Evolutionary conservation across 2,888 invertebrate genomes (phyloP).

Genomic region (Mesopsocus fuscifrons): DNA sequence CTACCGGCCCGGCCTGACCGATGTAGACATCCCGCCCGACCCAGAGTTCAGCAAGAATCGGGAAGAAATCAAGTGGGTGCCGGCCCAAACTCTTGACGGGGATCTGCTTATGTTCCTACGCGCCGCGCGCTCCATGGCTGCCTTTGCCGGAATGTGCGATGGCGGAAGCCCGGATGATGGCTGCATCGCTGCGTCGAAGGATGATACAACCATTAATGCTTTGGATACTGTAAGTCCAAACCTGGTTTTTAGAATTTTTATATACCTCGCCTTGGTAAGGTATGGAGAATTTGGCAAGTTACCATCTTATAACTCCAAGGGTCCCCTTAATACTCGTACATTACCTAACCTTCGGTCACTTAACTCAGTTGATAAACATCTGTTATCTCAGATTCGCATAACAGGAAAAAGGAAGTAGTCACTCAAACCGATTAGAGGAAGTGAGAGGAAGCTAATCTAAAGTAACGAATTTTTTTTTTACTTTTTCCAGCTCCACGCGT

Average conservation of each 20-base stretch:
- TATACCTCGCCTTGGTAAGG: no score
- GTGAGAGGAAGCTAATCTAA: no score
- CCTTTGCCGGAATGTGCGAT: conserved; percentile 98
- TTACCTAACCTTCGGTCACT: no score
- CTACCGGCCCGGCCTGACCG: conserved; percentile 28
- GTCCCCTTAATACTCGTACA: no score
- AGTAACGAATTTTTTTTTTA: conserved; percentile 12
- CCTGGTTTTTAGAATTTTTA: conserved; percentile 6
- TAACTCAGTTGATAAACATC: no score
- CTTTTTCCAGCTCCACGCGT: conserved; percentile 62
- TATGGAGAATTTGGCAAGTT: no score
- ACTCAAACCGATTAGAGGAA: no score
- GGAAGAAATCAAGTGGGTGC: conserved; percentile 89
- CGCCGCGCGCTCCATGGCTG: conserved; percentile 94
- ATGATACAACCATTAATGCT: conserved; percentile 95
- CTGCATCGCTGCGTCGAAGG: conserved; percentile 88
- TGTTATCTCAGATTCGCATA: no score
- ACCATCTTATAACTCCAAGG: no score
- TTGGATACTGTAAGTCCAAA: conserved; percentile 56
- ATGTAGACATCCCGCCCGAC: conserved; percentile 23
- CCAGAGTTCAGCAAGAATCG: conserved; percentile 35
- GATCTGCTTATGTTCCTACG: conserved; percentile 95
- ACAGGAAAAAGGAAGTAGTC: no score
- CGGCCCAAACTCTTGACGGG: conserved; percentile 79
- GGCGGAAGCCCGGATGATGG: conserved; percentile 94